Percentiles rank a stretch among this genome's conserved stretches.
Evolutionary conservation across 2,113 vertebrate species (phyloP).

Genomic region (Eretmochelys imbricata): DNA sequence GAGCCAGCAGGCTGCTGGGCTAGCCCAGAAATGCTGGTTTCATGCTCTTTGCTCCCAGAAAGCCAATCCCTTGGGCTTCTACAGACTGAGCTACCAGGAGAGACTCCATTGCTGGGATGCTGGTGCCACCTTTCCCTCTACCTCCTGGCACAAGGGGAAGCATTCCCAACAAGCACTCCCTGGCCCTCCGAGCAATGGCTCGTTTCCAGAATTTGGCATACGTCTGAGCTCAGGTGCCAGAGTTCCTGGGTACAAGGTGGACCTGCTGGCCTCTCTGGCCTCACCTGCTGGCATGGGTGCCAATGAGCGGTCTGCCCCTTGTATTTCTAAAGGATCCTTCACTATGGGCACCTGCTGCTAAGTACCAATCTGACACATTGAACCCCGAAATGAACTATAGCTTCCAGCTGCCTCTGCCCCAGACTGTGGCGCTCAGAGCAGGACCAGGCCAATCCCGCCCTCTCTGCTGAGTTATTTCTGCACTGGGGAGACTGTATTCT

Average conservation of each 20-base stretch:
- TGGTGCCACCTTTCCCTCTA: background rate
- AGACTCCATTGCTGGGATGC: background rate
- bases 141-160: background rate
- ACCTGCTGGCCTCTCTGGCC: background rate
- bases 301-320: background rate
- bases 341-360: background rate
- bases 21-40: background rate
- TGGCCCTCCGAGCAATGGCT: background rate
- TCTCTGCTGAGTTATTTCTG: background rate
- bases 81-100: background rate
- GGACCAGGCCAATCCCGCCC: too few species aligned
- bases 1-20: background rate
- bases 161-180: background rate
- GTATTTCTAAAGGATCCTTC: background rate
- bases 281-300: background rate
- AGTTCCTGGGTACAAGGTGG: background rate
- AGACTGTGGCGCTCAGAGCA: background rate
- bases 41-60: background rate
- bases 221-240: background rate
- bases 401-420: background rate
- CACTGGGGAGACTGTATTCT: background rate
- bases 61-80: background rate
- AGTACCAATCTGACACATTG: background rate
- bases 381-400: background rate
- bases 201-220: background rate